Percentiles rank a stretch among this genome's conserved stretches.
Evolutionary conservation across 2,113 vertebrate genomes (phyloP).

Genomic region (Trichomycterus rosablanca): DNA sequence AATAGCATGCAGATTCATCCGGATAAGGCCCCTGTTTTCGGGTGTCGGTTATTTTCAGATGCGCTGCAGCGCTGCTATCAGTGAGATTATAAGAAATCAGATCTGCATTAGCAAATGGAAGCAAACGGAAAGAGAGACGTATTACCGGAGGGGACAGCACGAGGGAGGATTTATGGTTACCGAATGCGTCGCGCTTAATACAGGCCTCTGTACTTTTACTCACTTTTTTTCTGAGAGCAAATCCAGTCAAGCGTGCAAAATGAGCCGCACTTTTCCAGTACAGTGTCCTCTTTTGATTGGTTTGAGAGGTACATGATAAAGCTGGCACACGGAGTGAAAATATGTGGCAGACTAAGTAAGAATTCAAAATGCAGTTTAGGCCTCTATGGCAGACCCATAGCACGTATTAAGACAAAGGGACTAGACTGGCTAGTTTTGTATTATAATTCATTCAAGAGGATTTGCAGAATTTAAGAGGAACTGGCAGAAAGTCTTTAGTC

Average conservation of each 20-base stretch:
- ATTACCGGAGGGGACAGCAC: constrained; percentile 41
- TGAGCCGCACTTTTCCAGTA: constrained; percentile 5
- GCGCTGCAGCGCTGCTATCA: constrained; percentile 61
- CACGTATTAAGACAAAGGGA: too few relatives aligned
- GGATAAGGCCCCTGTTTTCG: constrained; percentile 69
- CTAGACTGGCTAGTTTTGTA: too few relatives aligned
- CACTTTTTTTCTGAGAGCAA: constrained; percentile 29
- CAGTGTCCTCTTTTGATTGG: constrained; percentile 12
- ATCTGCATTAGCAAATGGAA: constrained; percentile 57
- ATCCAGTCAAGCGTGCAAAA: constrained; percentile 31
- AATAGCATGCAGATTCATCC: constrained; percentile 65
- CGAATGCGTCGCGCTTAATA: constrained; percentile 21
- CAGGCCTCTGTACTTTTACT: constrained; percentile 27
- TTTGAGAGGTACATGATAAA: constrained; percentile 1
- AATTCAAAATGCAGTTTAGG: constrained; percentile 7
- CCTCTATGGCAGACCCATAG: neutral
- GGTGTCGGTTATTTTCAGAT: constrained; percentile 65
- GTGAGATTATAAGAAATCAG: constrained; percentile 62
- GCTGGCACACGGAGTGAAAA: too few relatives aligned
- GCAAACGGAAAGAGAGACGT: constrained; percentile 50
- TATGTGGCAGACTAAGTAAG: neutral
- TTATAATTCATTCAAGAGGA: neutral
- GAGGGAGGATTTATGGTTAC: constrained; percentile 37
- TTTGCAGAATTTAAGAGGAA: too few relatives aligned
- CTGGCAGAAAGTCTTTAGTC: too few relatives aligned